Evolutionary conservation across 2,888 invertebrate species (phyloP).

Genomic region (Athalia circularis): DNA sequence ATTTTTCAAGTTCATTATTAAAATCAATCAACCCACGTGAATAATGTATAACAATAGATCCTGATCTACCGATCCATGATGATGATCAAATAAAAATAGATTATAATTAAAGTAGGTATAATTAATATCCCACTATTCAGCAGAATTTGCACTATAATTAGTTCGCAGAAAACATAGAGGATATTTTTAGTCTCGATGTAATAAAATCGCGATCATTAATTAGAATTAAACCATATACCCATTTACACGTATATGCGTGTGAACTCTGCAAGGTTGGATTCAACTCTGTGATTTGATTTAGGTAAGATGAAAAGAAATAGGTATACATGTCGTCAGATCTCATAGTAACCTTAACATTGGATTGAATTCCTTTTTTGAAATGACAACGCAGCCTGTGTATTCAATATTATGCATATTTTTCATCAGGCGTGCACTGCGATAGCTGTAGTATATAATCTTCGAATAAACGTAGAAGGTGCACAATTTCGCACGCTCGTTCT

Average conservation of each 20-base stretch:
- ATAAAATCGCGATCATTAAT: no score
- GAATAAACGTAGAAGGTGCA: not conserved
- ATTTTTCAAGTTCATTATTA: not conserved
- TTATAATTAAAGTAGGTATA: no score
- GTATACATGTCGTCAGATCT: not conserved
- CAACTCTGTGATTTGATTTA: constrained; percentile 15
- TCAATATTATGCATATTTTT: constrained; percentile 12
- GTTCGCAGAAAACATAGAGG: no score
- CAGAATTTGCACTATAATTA: no score
- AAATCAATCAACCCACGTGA: no score
- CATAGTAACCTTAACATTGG: constrained; percentile 45
- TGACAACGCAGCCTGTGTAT: constrained; percentile 14
- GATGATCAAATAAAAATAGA: no score
- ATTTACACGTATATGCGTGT: not conserved
- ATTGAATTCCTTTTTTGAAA: not conserved
- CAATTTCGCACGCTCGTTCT: not conserved
- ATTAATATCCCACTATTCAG: no score
- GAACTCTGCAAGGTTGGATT: not conserved
- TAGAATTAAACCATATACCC: no score
- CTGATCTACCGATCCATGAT: no score
- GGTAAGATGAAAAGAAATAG: not conserved
- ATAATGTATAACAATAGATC: no score
- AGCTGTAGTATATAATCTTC: not conserved
- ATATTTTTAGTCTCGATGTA: no score
- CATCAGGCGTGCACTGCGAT: not conserved